Evolutionary conservation across 1,140 invertebrate species (phyloP), one percentile per base, ranked within the genome.

Genomic region (Drosophila ficusphila): DNA sequence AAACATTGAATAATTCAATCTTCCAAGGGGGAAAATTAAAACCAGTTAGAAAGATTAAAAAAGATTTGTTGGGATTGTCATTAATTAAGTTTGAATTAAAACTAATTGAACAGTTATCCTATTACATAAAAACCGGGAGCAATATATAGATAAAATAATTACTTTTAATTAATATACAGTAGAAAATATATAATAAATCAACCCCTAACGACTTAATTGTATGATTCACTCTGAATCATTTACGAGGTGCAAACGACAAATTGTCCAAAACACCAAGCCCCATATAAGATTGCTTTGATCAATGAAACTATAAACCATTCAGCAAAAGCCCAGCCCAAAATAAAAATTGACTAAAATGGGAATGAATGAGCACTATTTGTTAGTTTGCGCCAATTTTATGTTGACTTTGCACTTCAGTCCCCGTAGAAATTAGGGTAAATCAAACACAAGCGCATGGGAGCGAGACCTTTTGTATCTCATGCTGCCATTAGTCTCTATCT

Each of bases 361-460:
- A 38, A 52, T 31, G 25, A 12, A 51, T 65, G 27, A 52, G 41
- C 46, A 51, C 38, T 61, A 62, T 86, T 85, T 85, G 81, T 86
- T 81, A 86, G 82, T 81, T 86, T 86, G 76, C 81, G 82, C 82
- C 82, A 86, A 88, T 88, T 86, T 88, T 77, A 88, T 86, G 82
- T 86, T 86, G 64, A 86, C 72, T 86, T 86, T 86, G 81, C 81
- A 86, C 81, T 86, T 85, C 62, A 48, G 52, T 47, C 65, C 60
- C 58, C 56, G 8, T n/a, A 12, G 54, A 61, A 44, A 72, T 79
- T 85, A 58, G 81, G 76, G 49, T 49, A 86, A 74, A 81, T 69
- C 82, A 61, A 77, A 88, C 39, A 58, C 46, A 86, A 52, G 76
- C 48, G 51, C 51, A 42, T 52, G 57, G 33, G 16, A 38, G 38